These are phyloP conservation scores for Epinotia brunnichana DNA, from an alignment of 2,888 invertebrate genomes.

Conservation along the genomic window DNA sequence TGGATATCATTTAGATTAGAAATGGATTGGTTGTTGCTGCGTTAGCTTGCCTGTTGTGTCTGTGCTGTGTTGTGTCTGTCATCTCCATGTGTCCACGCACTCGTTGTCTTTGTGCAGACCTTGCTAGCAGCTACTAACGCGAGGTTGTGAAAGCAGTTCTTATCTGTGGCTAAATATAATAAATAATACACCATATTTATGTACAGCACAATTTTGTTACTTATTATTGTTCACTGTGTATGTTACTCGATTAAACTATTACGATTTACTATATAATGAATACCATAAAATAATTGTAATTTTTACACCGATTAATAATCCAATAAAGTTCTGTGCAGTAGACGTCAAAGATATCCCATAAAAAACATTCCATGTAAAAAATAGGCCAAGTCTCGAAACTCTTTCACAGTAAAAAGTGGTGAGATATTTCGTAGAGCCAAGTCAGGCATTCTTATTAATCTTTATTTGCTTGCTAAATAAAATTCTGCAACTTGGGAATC, in stretches of 20 bases:
- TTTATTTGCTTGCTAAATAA: too few relatives aligned
- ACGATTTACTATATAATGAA: too few relatives aligned
- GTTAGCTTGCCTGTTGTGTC: conserved; percentile 16
- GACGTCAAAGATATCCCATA: too few relatives aligned
- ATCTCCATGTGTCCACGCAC: not conserved
- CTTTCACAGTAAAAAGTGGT: too few relatives aligned
- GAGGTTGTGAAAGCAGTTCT: not conserved
- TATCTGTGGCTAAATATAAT: not conserved
- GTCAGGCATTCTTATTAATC: too few relatives aligned
- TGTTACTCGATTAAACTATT: too few relatives aligned
- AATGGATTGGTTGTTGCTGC: conserved; percentile 15
- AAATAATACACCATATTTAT: not conserved
- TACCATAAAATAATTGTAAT: too few relatives aligned
- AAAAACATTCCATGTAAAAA: too few relatives aligned
- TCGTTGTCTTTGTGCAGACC: not conserved
- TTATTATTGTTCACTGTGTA: not conserved
- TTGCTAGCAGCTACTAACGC: not conserved
- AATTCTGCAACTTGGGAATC: too few relatives aligned
- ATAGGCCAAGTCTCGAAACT: too few relatives aligned
- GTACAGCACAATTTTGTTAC: not conserved
- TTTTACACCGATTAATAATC: not conserved
- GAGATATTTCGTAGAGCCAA: too few relatives aligned
- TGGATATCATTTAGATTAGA: not conserved
- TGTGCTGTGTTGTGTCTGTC: not conserved
- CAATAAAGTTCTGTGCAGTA: not conserved